A percentile compares a stretch with the other conserved stretches of the same genome.
These are phyloP conservation scores for Ceramica pisi DNA, from an alignment of 2,888 invertebrate genomes.

Conservation along the genomic window DNA sequence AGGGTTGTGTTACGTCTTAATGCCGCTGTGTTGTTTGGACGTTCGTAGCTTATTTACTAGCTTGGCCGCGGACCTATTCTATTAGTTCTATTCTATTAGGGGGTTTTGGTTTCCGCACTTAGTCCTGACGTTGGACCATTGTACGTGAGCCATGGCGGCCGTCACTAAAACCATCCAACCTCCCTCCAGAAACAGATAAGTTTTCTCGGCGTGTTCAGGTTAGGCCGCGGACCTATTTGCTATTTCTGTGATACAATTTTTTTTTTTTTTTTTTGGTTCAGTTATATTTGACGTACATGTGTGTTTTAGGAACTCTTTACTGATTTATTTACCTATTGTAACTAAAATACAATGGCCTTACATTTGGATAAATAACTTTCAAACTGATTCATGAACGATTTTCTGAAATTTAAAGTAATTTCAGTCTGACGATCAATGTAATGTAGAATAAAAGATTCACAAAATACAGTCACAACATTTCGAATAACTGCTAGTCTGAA, in stretches of 20 bases:
- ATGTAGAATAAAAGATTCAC: conserved; percentile 6
- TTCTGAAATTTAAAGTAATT: not conserved
- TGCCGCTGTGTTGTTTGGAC: conserved; percentile 38
- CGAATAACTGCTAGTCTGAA: conserved; percentile 14
- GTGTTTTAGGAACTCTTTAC: not conserved
- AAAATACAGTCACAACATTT: conserved; percentile 8
- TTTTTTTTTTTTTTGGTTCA: conserved; percentile 15
- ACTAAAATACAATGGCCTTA: not conserved
- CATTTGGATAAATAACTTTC: not conserved
- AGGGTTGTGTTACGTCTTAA: conserved; percentile 53
- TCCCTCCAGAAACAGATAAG: too few species aligned
- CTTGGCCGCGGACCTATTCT: conserved; percentile 25
- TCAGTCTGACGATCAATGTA: not conserved
- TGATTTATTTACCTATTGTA: not conserved
- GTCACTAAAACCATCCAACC: too few species aligned
- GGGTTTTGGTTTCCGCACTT: too few species aligned
- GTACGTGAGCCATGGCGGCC: too few species aligned
- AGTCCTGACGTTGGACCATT: too few species aligned
- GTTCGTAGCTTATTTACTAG: conserved; percentile 42
- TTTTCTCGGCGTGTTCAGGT: too few species aligned
- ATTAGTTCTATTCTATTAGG: too few species aligned
- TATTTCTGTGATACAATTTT: conserved; percentile 11
- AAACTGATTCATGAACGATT: not conserved
- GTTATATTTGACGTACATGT: conserved; percentile 10
- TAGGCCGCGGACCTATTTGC: conserved; percentile 24